Evolutionary conservation across 2,888 invertebrate species (phyloP), one percentile per base, ranked within the genome.

Genomic region (Acrobasis repandana): DNA sequence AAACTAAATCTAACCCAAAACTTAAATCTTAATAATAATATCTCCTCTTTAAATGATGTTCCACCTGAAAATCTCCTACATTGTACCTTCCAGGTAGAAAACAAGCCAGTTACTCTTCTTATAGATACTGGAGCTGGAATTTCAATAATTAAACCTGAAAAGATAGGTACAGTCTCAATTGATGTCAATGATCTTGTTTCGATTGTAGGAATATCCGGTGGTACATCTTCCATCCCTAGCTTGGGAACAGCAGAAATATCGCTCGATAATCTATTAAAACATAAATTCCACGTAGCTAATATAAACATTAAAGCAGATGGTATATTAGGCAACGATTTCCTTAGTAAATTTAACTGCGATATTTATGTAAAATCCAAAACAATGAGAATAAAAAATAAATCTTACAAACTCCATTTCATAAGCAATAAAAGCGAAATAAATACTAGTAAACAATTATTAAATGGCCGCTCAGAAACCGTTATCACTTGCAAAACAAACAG

Each of bases 1-100:
- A 66, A 58, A 60, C 62, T 20, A 62, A 66, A 49, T 38, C 61
- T 33, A 57, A 34, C 11, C 34, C 43, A 15, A 61, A 57, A 47
- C 16, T 50, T 36, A 16, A 66, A 64, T 66, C 68, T 1, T 68
- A n/a, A n/a, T n/a, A n/a, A 63, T 52, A 63, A 56, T 43, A 71
- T 75, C 20, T 70, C 69, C 5, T 63, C 72, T n/a, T 50, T 72
- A n/a, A 73, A 73, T 52, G 36, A 36, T 36, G 61, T 73, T 10
- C 72, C 73, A 60, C 71, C 69, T 43, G 71, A 73, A 69, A 73
- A 73, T 51, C 58, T 71, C 38, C 52, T 71, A 52, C 69, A 72
- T 59, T 72, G 71, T 49, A 68, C 51, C 15, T 71, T 73, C 52
- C 69, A 72, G 43, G 54, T 71, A 5, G 65, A 70, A 63, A 65